phyloP scores from a whole-genome alignment of 1,140 invertebrate genomes.

The Acarapis woodi region DNA sequence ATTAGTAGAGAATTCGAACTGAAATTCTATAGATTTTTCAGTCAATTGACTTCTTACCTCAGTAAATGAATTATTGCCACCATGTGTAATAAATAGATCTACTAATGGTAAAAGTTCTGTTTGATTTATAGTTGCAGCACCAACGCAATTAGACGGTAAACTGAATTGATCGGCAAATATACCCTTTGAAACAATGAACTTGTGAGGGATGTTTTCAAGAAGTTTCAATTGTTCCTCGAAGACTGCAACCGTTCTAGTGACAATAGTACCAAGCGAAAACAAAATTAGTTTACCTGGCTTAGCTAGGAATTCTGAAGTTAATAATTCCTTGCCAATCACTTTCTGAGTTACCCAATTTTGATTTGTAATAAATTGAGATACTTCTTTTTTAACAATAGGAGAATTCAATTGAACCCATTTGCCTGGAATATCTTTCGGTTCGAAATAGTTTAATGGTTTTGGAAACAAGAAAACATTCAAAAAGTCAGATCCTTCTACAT shows the following conservation, averaged over 20 bases:
- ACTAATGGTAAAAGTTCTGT: conserved; percentile 2
- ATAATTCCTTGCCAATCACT: no score
- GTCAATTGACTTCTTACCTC: no score
- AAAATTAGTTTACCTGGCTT: neutral
- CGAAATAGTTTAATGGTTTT: no score
- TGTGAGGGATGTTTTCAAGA: neutral
- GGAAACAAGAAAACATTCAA: no score
- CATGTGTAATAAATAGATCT: conserved; percentile 15
- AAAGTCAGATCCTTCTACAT: no score
- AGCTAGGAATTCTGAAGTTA: neutral
- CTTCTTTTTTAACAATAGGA: no score
- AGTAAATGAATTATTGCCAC: conserved; percentile 13
- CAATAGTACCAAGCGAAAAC: neutral
- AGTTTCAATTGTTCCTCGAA: neutral
- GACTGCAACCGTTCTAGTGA: neutral
- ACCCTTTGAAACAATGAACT: neutral
- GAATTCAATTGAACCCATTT: no score
- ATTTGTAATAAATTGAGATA: no score
- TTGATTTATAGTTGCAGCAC: conserved; percentile 4
- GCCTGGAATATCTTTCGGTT: no score
- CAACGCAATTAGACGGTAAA: conserved; percentile 5
- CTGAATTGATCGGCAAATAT: neutral
- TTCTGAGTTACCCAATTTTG: no score
- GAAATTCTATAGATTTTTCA: no score
- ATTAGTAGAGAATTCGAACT: no score